Percentiles rank a stretch among this genome's conserved stretches.
These are phyloP conservation scores for Drosophila ohnishii DNA, from an alignment of 1,140 invertebrate species.

Conservation along the genomic window DNA sequence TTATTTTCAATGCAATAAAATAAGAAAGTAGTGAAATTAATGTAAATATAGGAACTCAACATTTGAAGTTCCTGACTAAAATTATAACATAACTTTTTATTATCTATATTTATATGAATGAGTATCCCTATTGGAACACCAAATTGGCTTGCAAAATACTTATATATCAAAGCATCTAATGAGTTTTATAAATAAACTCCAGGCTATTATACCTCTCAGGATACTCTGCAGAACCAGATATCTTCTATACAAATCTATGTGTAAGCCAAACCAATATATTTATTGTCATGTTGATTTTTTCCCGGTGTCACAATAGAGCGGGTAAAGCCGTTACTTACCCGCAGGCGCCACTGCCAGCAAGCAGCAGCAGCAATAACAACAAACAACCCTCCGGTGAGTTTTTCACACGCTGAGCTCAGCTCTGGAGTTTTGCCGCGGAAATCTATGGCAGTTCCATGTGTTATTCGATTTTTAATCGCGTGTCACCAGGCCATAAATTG, in stretches of 20 bases:
- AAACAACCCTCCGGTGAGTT: slow-evolving; percentile 41
- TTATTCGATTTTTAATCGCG: slow-evolving; percentile 73
- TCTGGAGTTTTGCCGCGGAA: slow-evolving; percentile 13
- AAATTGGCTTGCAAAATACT: neutral
- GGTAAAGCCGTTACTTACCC: slow-evolving; percentile 53
- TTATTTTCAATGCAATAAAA: neutral
- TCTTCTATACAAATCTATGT: neutral
- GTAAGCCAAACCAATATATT: neutral
- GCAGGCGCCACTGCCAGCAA: slow-evolving; percentile 51
- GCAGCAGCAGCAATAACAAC: slow-evolving; percentile 14
- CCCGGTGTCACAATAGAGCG: slow-evolving; percentile 13
- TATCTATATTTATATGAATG: neutral
- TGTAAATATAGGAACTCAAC: neutral
- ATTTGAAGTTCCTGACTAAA: neutral
- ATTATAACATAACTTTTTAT: neutral
- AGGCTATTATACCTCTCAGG: neutral
- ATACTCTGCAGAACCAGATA: neutral
- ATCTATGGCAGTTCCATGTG: slow-evolving; percentile 37
- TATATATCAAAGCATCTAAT: neutral
- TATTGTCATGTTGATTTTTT: slow-evolving; percentile 5
- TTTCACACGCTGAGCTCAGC: slow-evolving; percentile 60
- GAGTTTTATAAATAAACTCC: neutral
- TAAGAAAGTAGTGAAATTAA: neutral
- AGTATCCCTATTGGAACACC: neutral
- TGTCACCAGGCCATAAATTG: slow-evolving; percentile 70